Base-by-base conservation (phyloP, 2,888 invertebrate genomes). In the Megamerina dolium region DNA sequence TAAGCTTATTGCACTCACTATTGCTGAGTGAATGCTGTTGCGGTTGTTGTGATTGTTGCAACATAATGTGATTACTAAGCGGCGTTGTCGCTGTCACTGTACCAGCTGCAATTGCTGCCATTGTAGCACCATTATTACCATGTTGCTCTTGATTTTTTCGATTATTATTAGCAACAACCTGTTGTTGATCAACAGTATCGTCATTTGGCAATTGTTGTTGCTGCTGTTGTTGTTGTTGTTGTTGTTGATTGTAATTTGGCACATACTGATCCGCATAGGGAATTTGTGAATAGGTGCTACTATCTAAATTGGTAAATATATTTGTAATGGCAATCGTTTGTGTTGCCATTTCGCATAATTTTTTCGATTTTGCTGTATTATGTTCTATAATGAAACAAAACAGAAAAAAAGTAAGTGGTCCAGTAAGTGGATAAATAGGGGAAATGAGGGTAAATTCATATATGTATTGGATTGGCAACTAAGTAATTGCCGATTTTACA, bases 181-280 rank as follows among this genome's bases (percentile, higher is more conserved):
- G 57, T 32, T 16, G 23, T 32, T 10, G 39, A 40, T 23, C 34
- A 37, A 23, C 30, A 32, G 19, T 48, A 19, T 51, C 44, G 33
- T 48, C 45, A 27, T 41, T 26, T 33, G 46, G 45, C 10, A 23
- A 6, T 50, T 49, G 52, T 33, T 2, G 27, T 32, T 43, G 35
- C 5, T 40, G n/a, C 4, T 34, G 10, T 5, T 18, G 10, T 18
- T 34, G 19, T 33, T 33, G 20, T 34, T 44, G 41, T 46, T 53
- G 49, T 51, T 54, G 43, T 50, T 52, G 53, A 45, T 57, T 54
- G 39, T 59, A 61, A 51, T 65, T 70, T 64, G 71, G 66, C 67
- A 70, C 70, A 61, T 61, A 67, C 55, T 72, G 72, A 68, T 72
- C 72, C 14, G 57, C 72, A 50, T 61, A 71, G 43, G 71, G 71